phyloP scores from a whole-genome alignment of 2,888 invertebrate species.

The Aphodius sticticus region DNA sequence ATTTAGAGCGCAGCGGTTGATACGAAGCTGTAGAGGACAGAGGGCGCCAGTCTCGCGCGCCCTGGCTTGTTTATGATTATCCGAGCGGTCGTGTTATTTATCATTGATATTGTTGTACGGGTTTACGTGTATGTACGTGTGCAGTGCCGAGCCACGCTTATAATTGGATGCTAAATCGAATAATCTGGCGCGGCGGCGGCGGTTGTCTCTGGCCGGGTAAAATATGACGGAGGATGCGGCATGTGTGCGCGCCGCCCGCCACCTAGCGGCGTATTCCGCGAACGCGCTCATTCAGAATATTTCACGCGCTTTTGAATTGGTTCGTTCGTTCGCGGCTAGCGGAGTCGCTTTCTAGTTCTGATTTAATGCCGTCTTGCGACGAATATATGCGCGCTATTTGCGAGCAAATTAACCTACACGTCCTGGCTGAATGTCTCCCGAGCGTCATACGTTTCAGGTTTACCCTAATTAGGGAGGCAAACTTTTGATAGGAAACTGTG shows the following conservation, averaged over 20 bases:
- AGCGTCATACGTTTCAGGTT: no score
- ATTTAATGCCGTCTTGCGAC: background rate
- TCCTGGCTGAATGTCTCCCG: background rate
- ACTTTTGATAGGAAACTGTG: no score
- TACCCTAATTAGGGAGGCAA: no score
- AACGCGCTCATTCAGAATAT: background rate
- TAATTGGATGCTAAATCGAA: background rate
- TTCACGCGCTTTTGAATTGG: slow-evolving; percentile 4
- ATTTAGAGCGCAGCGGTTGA: background rate
- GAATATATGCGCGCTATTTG: background rate
- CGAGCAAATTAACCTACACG: background rate
- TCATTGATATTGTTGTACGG: background rate
- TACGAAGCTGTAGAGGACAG: background rate
- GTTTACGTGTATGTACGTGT: background rate
- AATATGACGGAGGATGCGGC: background rate
- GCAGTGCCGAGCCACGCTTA: background rate
- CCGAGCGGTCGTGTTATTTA: background rate
- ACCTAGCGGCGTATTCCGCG: background rate
- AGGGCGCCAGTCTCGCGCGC: background rate
- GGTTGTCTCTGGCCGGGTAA: background rate
- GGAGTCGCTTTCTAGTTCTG: background rate
- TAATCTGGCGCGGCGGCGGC: background rate
- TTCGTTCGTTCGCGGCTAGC: background rate
- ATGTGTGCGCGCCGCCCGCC: background rate
- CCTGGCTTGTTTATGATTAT: background rate